phyloP scores from a whole-genome alignment of 2,113 vertebrate species.

The Halcyon malimbica region DNA sequence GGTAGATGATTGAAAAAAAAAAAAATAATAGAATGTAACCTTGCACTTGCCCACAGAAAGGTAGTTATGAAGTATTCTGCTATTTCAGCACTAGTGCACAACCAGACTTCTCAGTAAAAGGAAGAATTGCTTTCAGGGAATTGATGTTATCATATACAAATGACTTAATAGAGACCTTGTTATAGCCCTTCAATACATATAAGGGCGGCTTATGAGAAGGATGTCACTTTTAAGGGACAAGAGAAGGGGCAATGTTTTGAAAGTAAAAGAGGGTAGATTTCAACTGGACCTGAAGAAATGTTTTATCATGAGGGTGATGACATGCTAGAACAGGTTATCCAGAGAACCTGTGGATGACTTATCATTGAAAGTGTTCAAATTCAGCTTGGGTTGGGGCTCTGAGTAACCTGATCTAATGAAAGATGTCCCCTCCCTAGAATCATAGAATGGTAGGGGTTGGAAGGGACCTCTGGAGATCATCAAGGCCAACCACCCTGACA shows the following conservation, averaged over 20 bases:
- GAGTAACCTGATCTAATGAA: not conserved
- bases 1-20: not conserved
- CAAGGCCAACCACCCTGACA: too few species aligned
- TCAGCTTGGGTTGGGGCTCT: not conserved
- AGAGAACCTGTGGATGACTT: not conserved
- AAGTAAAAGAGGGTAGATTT: not conserved
- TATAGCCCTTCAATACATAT: not conserved
- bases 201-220: not conserved
- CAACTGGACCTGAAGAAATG: not conserved
- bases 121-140: not conserved
- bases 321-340: not conserved
- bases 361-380: not conserved
- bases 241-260: not conserved
- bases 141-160: fast-evolving
- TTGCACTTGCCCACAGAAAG: not conserved
- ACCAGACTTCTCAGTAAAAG: not conserved
- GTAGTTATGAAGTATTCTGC: not conserved
- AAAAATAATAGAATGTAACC: not conserved
- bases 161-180: not conserved
- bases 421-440: not conserved
- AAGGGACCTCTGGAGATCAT: too few species aligned
- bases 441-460: too few species aligned
- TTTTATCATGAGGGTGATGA: not conserved
- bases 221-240: not conserved
- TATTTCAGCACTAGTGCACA: not conserved